Evolutionary conservation across 2,888 invertebrate species (phyloP).

Genomic region (Erpobdella octoculata): DNA sequence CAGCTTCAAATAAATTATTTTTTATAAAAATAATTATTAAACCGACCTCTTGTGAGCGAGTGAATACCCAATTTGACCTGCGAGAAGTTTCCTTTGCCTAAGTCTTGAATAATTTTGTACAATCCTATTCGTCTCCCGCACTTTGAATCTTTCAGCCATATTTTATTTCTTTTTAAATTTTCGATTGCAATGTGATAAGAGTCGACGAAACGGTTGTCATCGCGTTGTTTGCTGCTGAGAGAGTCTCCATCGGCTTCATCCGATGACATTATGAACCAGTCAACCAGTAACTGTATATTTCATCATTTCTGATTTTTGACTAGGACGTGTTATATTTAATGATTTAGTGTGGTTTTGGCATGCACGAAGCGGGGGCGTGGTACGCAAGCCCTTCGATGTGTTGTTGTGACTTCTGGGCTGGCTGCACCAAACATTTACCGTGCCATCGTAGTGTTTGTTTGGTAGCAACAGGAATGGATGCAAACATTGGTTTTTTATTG

Average conservation of each 20-base stretch:
- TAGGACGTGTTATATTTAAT: no score
- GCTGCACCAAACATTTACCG: no score
- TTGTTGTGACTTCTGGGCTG: no score
- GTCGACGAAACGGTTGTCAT: neutral
- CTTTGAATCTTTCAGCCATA: conserved; percentile 51
- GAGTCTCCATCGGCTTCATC: neutral
- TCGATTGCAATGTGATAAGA: neutral
- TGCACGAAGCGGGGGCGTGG: no score
- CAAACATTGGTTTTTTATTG: no score
- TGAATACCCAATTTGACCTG: conserved; percentile 70
- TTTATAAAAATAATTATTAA: neutral
- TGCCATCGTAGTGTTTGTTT: no score
- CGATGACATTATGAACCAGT: neutral
- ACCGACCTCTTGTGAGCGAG: conserved; percentile 64
- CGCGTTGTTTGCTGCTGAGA: neutral
- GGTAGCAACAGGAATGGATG: no score
- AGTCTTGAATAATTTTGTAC: conserved; percentile 67
- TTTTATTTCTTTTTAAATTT: conserved; percentile 34
- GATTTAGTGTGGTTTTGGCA: no score
- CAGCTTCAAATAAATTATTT: neutral
- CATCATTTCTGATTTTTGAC: no score
- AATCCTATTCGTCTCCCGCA: conserved; percentile 66
- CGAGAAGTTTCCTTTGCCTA: conserved; percentile 71
- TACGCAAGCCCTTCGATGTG: no score
- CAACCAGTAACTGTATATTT: no score